Percentiles rank a stretch among this genome's conserved stretches.
Evolutionary conservation across 2,888 invertebrate species (phyloP).

Genomic region (Poecilobothrus nobilitatus): DNA sequence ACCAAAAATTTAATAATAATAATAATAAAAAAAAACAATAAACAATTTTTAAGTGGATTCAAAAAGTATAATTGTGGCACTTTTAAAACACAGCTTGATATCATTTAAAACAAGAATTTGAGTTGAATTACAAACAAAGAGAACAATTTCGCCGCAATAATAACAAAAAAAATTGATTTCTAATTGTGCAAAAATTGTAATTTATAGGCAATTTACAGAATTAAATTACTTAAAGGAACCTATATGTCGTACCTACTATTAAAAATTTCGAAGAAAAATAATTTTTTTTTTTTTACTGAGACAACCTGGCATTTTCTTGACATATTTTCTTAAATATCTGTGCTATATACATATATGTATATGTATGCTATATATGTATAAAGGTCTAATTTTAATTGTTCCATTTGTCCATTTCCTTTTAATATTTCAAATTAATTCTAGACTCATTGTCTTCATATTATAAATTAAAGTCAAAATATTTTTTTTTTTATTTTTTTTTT

Average conservation of each 20-base stretch:
- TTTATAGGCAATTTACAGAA: not conserved
- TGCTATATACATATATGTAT: no score
- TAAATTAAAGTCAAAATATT: no score
- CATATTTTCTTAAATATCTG: not conserved
- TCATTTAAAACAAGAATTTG: not conserved
- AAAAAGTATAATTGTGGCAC: no score
- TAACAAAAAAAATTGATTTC: not conserved
- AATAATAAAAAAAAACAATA: not conserved
- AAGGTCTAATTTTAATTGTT: no score
- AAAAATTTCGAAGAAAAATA: no score
- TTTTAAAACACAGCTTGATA: not conserved
- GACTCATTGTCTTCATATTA: no score
- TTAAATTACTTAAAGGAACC: no score
- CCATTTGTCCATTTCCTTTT: no score
- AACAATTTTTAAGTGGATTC: not conserved
- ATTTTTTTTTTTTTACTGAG: not conserved
- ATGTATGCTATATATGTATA: no score
- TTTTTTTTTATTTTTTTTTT: no score
- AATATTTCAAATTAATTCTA: no score
- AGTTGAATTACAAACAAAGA: not conserved
- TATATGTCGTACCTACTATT: no score
- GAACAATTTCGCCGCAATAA: conserved; percentile 1
- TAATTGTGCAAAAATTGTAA: not conserved
- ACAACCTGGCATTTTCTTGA: not conserved
- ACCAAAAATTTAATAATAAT: not conserved